These are phyloP conservation scores for Xerus rutilus DNA, from an alignment of 2,797 vertebrate genomes.

Conservation along the genomic window DNA sequence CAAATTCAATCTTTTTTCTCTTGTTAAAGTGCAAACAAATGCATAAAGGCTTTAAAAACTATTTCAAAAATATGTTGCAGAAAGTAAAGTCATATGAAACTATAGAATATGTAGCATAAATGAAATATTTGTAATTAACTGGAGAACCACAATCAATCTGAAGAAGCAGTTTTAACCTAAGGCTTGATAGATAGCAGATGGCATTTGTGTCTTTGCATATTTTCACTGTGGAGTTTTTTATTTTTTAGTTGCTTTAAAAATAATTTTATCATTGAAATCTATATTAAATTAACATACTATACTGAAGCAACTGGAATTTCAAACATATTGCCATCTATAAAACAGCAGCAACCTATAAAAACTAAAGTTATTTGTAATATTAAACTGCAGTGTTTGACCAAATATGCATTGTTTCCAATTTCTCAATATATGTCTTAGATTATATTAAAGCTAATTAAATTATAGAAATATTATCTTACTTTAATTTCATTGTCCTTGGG, in stretches of 20 bases:
- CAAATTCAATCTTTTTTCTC: not conserved
- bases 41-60: not conserved
- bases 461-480: constrained; percentile 57
- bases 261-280: constrained; percentile 61
- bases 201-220: not conserved
- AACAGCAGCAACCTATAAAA: constrained; percentile 18
- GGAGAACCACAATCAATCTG: constrained; percentile 44
- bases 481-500: constrained; percentile 55
- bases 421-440: constrained; percentile 48
- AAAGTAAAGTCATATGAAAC: constrained; percentile 44
- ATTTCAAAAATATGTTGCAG: constrained; percentile 45
- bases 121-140: constrained; percentile 53
- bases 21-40: not conserved
- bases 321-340: constrained; percentile 20
- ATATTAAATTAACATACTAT: constrained; percentile 13
- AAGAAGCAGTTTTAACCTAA: constrained; percentile 67
- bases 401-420: constrained; percentile 7
- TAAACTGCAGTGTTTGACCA: not conserved
- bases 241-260: not conserved
- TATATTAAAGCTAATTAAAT: constrained; percentile 70
- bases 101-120: not conserved
- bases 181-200: constrained; percentile 60
- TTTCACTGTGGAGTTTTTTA: not conserved
- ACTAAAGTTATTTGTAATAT: constrained; percentile 25
- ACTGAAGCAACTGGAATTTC: constrained; percentile 42